These are phyloP conservation scores for Tetrao urogallus DNA, from an alignment of 2,113 vertebrate genomes.

Conservation along the genomic window DNA sequence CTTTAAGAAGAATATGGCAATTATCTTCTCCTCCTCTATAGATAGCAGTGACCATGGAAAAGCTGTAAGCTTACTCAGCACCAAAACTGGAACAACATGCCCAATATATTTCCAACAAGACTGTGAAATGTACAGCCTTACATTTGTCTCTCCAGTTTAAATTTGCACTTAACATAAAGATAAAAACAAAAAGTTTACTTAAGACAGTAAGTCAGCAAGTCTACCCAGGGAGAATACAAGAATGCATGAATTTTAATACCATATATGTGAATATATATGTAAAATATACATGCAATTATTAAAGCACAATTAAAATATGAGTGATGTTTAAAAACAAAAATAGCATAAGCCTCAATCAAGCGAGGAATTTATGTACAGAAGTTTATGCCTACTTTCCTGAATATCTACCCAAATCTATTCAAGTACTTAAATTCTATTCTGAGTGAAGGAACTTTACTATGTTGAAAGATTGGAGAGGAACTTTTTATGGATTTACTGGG, in stretches of 20 bases:
- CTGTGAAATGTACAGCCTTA: neutral
- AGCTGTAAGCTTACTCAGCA: neutral
- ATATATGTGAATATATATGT: neutral
- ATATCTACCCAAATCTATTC: neutral
- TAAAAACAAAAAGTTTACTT: neutral
- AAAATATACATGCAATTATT: neutral
- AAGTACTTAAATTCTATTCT: neutral
- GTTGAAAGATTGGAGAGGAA: neutral
- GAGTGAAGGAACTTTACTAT: neutral
- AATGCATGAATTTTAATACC: neutral
- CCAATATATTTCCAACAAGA: neutral
- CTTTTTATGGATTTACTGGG: neutral
- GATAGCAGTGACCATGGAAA: neutral
- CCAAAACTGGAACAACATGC: neutral
- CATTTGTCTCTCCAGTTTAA: neutral
- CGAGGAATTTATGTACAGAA: neutral
- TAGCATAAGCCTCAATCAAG: neutral
- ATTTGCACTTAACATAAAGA: neutral
- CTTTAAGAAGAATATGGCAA: neutral
- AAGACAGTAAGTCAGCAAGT: neutral
- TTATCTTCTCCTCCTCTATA: neutral
- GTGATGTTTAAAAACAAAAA: neutral
- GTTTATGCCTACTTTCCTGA: neutral
- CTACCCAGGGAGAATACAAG: neutral
- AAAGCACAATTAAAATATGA: neutral